phyloP scores from a whole-genome alignment of 2,113 vertebrate species.

The Menura novaehollandiae region DNA sequence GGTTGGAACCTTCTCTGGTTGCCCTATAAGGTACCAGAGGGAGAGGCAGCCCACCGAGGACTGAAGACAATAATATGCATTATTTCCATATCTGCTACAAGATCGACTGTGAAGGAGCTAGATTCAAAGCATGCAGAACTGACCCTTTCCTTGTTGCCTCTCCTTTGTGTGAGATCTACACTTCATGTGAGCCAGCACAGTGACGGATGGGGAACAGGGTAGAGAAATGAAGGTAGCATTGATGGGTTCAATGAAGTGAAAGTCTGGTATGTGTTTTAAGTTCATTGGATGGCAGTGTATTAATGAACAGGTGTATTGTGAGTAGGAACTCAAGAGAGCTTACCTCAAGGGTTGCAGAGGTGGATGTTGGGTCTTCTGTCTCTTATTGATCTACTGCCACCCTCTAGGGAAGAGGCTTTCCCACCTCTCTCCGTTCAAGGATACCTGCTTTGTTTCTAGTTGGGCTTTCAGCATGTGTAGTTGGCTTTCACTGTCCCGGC shows the following conservation, averaged over 20 bases:
- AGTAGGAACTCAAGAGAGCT: neutral
- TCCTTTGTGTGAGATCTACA: neutral
- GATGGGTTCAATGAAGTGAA: neutral
- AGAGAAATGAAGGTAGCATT: neutral
- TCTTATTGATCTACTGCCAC: neutral
- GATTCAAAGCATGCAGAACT: neutral
- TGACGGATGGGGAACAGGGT: neutral
- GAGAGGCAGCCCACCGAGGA: neutral
- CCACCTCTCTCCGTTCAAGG: neutral
- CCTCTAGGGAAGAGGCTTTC: neutral
- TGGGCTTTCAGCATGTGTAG: neutral
- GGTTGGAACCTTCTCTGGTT: conserved; percentile 45
- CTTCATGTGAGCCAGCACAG: neutral
- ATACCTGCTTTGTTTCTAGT: neutral
- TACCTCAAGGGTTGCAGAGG: neutral
- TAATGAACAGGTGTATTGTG: neutral
- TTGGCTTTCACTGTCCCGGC: neutral
- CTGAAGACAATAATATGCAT: neutral
- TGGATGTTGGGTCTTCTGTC: neutral
- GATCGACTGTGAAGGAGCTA: neutral
- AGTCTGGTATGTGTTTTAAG: neutral
- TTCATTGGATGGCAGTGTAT: neutral
- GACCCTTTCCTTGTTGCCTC: neutral
- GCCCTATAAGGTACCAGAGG: conserved; percentile 62
- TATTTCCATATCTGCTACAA: neutral